Base-by-base conservation (phyloP, 1,140 invertebrate species). In the Macrobrachium nipponense region DNA sequence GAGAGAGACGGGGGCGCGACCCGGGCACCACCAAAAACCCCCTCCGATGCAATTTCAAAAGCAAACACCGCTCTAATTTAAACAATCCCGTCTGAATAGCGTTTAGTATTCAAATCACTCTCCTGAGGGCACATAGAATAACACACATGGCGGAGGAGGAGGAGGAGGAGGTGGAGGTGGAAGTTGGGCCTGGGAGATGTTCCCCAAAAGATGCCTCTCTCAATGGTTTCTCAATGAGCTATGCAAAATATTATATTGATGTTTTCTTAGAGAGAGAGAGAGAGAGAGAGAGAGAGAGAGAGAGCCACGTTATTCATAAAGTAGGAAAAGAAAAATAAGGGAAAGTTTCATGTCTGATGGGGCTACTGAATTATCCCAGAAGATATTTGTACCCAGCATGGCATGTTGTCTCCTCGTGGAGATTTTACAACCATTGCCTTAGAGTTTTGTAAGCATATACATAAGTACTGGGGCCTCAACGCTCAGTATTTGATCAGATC, bases 21-120 rank as follows among this genome's bases (percentile, higher is more conserved):
- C 51, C 27, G n/a, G n/a, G 60, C 77, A 36, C 77, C 77, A 18
- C 77, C 77, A 64, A 64, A 64, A 64, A 72, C 66, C 51, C 51
- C 51, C 51, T 51, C 51, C 43, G 66, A 82, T 15, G 80, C 80
- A 82, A 82, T 82, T 82, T 82, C 80, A 58, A 82, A 82, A 73
- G 80, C 58, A 82, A 82, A 82, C 80, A 82, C 44, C 51, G 15
- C 66, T 58, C 80, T 82, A 82, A 82, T 82, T 82, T 82, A 82
- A 82, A 82, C 80, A 82, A 70, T 59, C 80, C 80, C 64, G 51
- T 58, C 44, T 82, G 66, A 82, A 82, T 82, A 51, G 80, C 80
- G 68, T 82, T 82, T 82, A 82, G 66, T 73, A 82, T 82, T 82
- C 80, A 82, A 82, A 82, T 82, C 64, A 82, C 44, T 14, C 62